Conservation (phyloP, 2,888 invertebrate genomes). For the Himalopsyche kuldschensis region DNA sequence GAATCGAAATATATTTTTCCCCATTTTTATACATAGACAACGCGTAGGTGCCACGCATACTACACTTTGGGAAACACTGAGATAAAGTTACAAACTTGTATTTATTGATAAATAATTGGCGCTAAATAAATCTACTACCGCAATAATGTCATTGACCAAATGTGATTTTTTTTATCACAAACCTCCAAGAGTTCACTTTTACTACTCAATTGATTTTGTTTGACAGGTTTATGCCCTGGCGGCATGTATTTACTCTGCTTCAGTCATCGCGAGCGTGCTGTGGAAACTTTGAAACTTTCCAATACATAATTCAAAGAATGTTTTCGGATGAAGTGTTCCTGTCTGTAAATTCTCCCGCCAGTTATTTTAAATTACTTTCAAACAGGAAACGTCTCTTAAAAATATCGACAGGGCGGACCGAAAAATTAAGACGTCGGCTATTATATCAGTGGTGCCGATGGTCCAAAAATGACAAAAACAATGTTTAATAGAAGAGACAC, state of each 20-base stretch:
- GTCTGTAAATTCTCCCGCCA: neutral
- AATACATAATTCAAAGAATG: neutral
- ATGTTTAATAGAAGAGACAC: no score
- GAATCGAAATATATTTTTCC: no score
- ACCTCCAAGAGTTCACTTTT: neutral
- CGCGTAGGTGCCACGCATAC: no score
- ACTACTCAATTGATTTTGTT: neutral
- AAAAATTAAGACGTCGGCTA: neutral
- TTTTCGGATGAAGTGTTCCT: neutral
- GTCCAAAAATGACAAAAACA: no score
- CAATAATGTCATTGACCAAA: neutral
- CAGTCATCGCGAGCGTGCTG: neutral
- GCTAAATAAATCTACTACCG: neutral
- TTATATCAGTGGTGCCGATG: no score
- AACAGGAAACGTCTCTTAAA: slow-evolving; percentile 25
- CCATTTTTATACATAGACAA: no score
- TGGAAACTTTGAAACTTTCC: neutral
- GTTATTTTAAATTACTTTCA: slow-evolving; percentile 5
- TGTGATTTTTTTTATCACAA: no score
- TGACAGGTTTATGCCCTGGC: neutral
- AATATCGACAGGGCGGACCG: slow-evolving; percentile 19
- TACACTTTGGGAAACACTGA: no score
- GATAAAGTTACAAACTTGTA: no score
- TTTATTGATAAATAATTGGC: neutral
- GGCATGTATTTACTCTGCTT: neutral